phyloP scores from a whole-genome alignment of 1,140 invertebrate species.

The Drosophila cardini region DNA sequence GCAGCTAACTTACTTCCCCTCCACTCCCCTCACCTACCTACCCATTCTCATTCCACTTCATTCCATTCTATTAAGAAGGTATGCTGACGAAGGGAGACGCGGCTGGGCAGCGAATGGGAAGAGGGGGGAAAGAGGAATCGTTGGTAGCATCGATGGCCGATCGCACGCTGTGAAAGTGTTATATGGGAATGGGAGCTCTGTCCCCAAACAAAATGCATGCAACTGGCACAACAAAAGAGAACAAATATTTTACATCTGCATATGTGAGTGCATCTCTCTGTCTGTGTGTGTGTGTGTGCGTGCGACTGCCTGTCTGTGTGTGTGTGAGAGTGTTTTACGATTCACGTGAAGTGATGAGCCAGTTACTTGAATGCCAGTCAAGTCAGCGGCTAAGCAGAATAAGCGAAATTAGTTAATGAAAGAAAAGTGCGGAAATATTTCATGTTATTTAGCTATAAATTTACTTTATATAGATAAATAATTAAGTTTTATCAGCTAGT shows the following conservation, averaged over 20 bases:
- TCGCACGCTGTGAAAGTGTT: slow-evolving; percentile 57
- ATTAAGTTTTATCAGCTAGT: too few species aligned
- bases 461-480: too few species aligned
- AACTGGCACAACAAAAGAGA: slow-evolving; percentile 33
- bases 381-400: too few species aligned
- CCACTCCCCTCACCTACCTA: neutral
- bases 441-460: too few species aligned
- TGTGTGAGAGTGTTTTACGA: too few species aligned
- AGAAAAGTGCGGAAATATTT: too few species aligned
- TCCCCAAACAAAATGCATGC: slow-evolving; percentile 40
- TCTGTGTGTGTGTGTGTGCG: too few species aligned
- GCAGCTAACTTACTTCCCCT: slow-evolving; percentile 19
- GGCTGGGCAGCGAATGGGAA: too few species aligned
- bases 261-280: too few species aligned
- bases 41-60: too few species aligned
- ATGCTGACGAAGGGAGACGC: neutral
- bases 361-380: neutral
- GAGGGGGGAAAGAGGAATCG: neutral
- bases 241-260: slow-evolving; percentile 9
- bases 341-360: slow-evolving; percentile 1
- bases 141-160: slow-evolving; percentile 39
- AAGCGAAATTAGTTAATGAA: too few species aligned
- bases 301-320: too few species aligned
- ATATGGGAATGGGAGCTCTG: slow-evolving; percentile 53
- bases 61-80: neutral